A percentile compares a stretch with the other conserved stretches of the same genome.
Evolutionary conservation across 2,113 vertebrate genomes (phyloP).

Genomic region (Nibea albiflora): DNA sequence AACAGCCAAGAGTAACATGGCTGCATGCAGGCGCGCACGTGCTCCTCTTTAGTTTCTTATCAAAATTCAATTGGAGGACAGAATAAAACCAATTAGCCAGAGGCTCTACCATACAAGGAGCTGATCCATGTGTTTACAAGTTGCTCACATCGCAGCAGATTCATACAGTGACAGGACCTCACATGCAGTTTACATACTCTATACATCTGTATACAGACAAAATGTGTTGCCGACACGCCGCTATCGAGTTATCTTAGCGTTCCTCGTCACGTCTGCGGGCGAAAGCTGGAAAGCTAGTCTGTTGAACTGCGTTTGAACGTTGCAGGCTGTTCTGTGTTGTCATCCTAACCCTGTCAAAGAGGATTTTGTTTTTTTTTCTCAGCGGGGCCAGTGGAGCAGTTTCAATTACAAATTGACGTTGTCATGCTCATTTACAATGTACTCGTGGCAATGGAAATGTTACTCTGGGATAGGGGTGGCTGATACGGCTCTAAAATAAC

Average conservation of each 20-base stretch:
- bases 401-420: too few relatives aligned
- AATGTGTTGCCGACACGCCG: slow-evolving; percentile 36
- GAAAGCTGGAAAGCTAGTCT: background rate
- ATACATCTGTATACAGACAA: slow-evolving; percentile 29
- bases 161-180: slow-evolving; percentile 38
- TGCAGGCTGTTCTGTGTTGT: background rate
- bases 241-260: slow-evolving; percentile 10
- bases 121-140: slow-evolving; percentile 33
- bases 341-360: background rate
- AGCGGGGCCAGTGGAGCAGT: background rate
- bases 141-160: slow-evolving; percentile 18
- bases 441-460: too few relatives aligned
- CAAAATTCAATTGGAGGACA: slow-evolving; percentile 42
- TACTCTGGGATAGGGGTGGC: too few relatives aligned
- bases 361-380: background rate
- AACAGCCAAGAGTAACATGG: background rate
- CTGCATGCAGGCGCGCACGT: slow-evolving; percentile 42
- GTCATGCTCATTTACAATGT: too few relatives aligned
- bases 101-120: slow-evolving; percentile 45
- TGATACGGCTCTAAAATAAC: too few relatives aligned
- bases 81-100: slow-evolving; percentile 19
- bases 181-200: slow-evolving; percentile 30
- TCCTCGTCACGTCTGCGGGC: background rate
- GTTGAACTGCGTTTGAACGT: background rate
- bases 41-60: slow-evolving; percentile 49